phyloP scores from a whole-genome alignment of 2,888 invertebrate species.

The Agrochola lota region DNA sequence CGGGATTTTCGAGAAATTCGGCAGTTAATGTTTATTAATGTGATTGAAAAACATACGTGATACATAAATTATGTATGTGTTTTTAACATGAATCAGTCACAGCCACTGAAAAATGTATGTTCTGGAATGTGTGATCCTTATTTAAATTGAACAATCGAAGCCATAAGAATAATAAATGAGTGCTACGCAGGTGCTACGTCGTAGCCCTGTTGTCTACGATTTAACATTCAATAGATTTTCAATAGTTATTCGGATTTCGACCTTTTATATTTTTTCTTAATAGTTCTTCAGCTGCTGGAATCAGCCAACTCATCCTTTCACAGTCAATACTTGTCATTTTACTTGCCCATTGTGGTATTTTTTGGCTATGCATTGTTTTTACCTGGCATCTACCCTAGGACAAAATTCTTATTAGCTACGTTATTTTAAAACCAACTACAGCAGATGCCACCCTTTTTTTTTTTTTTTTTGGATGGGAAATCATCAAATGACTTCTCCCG shows the following conservation, averaged over 20 bases:
- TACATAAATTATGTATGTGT: conserved; percentile 28
- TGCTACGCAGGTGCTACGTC: conserved; percentile 39
- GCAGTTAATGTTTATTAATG: conserved; percentile 51
- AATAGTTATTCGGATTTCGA: neutral
- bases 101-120: conserved; percentile 15
- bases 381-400: neutral
- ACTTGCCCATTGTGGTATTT: neutral
- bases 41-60: conserved; percentile 53
- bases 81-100: conserved; percentile 19
- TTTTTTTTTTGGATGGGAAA: too few relatives aligned
- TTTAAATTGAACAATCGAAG: conserved; percentile 16
- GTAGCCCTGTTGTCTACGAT: conserved; percentile 9
- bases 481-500: too few relatives aligned
- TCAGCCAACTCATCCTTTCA: neutral
- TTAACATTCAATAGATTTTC: neutral
- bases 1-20: conserved; percentile 23
- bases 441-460: too few relatives aligned
- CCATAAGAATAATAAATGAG: conserved; percentile 2
- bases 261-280: neutral
- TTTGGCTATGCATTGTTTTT: neutral
- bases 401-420: neutral
- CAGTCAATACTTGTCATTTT: neutral
- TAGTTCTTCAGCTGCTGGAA: neutral
- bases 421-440: neutral
- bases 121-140: neutral